These are phyloP conservation scores for Caenorhabditis sp. DNA, from an alignment of 2,888 invertebrate species.

Conservation along the genomic window DNA sequence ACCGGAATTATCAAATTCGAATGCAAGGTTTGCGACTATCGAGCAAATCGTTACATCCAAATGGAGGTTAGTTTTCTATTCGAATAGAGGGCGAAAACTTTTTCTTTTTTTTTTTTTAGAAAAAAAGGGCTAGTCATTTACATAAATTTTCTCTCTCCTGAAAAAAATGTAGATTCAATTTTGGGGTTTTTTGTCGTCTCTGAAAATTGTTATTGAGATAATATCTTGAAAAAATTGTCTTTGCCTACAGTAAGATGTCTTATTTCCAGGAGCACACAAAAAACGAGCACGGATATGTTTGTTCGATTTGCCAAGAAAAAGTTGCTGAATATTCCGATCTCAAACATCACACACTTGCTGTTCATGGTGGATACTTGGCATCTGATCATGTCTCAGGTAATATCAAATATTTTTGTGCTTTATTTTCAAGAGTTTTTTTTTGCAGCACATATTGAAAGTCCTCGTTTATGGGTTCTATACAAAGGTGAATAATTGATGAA, in stretches of 20 bases:
- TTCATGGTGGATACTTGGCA: conserved; percentile 69
- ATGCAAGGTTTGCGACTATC: conserved; percentile 61
- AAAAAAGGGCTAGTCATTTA: too few species aligned
- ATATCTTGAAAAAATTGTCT: conserved; percentile 9
- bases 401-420: not conserved
- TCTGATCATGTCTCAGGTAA: conserved; percentile 62
- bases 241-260: not conserved
- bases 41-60: conserved; percentile 57
- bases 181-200: conserved; percentile 14
- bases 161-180: too few species aligned
- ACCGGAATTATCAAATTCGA: conserved; percentile 71
- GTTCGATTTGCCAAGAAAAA: conserved; percentile 65
- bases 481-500: conserved; percentile 64
- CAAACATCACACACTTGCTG: conserved; percentile 68
- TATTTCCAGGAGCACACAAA: conserved; percentile 29
- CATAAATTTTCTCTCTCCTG: too few species aligned
- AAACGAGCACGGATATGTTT: conserved; percentile 69
- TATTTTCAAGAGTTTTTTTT: too few species aligned
- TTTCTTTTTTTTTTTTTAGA: not conserved
- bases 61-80: conserved; percentile 61
- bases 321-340: conserved; percentile 67
- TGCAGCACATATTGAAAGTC: conserved; percentile 67
- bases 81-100: too few species aligned
- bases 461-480: conserved; percentile 69
- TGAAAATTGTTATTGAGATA: conserved; percentile 8